Evolutionary conservation across 2,113 vertebrate species (phyloP).

Genomic region (Suncus etruscus): DNA sequence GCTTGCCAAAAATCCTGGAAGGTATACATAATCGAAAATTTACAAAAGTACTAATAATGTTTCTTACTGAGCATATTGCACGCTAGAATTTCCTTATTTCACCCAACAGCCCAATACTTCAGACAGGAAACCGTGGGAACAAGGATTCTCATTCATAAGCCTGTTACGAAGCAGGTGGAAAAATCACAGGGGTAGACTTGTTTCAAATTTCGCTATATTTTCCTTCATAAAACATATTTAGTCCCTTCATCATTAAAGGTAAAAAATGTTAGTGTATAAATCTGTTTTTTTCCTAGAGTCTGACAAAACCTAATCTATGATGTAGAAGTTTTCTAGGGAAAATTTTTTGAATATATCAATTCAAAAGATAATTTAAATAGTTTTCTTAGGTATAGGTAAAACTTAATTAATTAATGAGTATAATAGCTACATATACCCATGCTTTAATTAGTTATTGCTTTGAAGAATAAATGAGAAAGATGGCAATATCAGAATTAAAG

Average conservation of each 20-base stretch:
- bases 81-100: constrained; percentile 39
- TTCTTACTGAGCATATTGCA: constrained; percentile 16
- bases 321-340: constrained; percentile 36
- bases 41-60: constrained; percentile 22
- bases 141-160: constrained; percentile 13
- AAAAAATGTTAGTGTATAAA: not conserved
- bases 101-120: not conserved
- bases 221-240: constrained; percentile 12
- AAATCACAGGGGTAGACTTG: not conserved
- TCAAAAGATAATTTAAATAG: not conserved
- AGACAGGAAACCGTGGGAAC: constrained; percentile 21
- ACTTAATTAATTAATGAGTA: constrained; percentile 8
- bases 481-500: not conserved
- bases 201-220: not conserved
- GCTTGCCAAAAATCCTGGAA: constrained; percentile 49
- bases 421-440: not conserved
- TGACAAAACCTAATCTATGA: constrained; percentile 31
- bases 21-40: constrained; percentile 11
- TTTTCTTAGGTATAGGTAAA: constrained; percentile 35
- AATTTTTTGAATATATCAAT: constrained; percentile 43
- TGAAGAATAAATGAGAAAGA: too few species aligned
- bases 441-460: not conserved
- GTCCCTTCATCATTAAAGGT: not conserved
- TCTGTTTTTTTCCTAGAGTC: constrained; percentile 49
- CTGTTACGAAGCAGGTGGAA: not conserved